Percentiles rank a stretch among this genome's conserved stretches.
phyloP scores from a whole-genome alignment of 2,113 vertebrate genomes.

The human region GRCh38 chr19:47855001-47855500 shows the following conservation, averaged over 20 bases:
- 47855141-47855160: no score
- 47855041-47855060: no score
- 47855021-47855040: background rate
- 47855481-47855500: background rate
- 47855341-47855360: background rate
- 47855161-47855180: no score
- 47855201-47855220: background rate
- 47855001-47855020: background rate
- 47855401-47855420: background rate
- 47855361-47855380: background rate
- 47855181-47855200: no score
- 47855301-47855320: background rate
- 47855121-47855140: no score
- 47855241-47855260: background rate
- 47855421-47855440: background rate
- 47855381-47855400: no score
- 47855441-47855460: background rate
- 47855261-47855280: no score
- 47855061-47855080: no score
- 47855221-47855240: background rate
- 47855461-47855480: background rate
- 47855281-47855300: background rate
- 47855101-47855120: no score
- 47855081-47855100: no score
- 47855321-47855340: no score